Conservation (phyloP, 2,113 vertebrate species). For the Erpornis zantholeuca region DNA sequence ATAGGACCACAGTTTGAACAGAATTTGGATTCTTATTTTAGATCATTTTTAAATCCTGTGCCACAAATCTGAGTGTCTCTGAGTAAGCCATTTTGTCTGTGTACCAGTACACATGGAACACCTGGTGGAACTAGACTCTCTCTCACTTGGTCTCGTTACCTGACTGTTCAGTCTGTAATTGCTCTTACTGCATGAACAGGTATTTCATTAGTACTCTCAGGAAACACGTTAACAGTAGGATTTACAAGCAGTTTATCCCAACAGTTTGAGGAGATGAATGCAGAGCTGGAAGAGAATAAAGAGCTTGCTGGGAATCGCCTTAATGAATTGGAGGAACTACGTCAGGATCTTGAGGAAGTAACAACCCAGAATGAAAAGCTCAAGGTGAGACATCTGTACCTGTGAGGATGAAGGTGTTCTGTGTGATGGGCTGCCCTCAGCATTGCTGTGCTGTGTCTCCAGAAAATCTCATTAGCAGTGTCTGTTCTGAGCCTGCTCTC, state of each 20-base stretch:
- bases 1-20: not conserved
- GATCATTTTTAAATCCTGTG: not conserved
- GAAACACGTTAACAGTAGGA: not conserved
- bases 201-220: not conserved
- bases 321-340: conserved; percentile 88
- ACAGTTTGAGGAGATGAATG: conserved; percentile 97
- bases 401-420: not conserved
- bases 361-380: conserved; percentile 88
- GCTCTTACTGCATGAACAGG: not conserved
- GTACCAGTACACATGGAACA: not conserved
- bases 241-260: not conserved
- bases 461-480: not conserved
- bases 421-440: not conserved
- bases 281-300: conserved; percentile 92
- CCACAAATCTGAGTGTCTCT: not conserved
- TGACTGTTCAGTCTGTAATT: not conserved
- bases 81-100: not conserved
- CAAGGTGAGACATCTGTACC: conserved; percentile 71
- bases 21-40: not conserved
- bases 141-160: not conserved
- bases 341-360: conserved; percentile 89
- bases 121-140: not conserved
- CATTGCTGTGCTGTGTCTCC: not conserved
- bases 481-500: not conserved
- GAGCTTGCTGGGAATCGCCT: conserved; percentile 91